A percentile compares a stretch with the other conserved stretches of the same genome.
Evolutionary conservation across 2,888 invertebrate species (phyloP).

Genomic region (Craniophora ligustri): DNA sequence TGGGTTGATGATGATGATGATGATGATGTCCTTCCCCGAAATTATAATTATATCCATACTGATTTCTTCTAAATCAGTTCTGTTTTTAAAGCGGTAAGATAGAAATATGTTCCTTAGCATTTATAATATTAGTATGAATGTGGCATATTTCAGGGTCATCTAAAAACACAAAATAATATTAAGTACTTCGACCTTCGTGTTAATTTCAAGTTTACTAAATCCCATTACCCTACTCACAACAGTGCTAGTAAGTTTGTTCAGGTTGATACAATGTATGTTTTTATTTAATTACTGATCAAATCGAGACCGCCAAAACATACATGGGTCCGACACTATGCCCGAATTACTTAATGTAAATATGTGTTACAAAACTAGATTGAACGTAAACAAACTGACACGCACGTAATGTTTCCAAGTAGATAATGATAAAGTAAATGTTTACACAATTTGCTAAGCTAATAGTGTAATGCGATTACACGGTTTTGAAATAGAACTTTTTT

Average conservation of each 20-base stretch:
- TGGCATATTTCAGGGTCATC: too few species aligned
- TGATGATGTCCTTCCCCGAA: too few species aligned
- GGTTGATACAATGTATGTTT: not conserved
- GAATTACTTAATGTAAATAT: slow-evolving; percentile 27
- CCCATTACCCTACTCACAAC: too few species aligned
- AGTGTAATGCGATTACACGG: slow-evolving; percentile 4
- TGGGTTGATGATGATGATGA: too few species aligned
- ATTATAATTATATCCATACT: too few species aligned
- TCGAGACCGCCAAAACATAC: slow-evolving; percentile 14
- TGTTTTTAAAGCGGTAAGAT: too few species aligned
- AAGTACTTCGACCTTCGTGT: too few species aligned
- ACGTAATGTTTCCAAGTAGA: slow-evolving; percentile 17
- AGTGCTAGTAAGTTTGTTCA: not conserved
- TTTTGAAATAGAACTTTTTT: not conserved
- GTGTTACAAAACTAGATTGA: slow-evolving; percentile 30
- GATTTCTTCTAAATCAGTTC: too few species aligned
- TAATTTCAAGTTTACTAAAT: too few species aligned
- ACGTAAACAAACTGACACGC: slow-evolving; percentile 27
- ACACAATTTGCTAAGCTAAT: slow-evolving; percentile 25
- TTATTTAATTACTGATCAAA: slow-evolving; percentile 16
- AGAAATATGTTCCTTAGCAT: too few species aligned
- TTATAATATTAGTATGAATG: too few species aligned
- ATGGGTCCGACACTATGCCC: slow-evolving; percentile 27
- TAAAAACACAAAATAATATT: too few species aligned
- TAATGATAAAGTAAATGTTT: slow-evolving; percentile 30